A percentile compares a stretch with the other conserved stretches of the same genome.
These are phyloP conservation scores for Pseudochaenichthys georgianus DNA, from an alignment of 2,797 vertebrate genomes.

Conservation along the genomic window DNA sequence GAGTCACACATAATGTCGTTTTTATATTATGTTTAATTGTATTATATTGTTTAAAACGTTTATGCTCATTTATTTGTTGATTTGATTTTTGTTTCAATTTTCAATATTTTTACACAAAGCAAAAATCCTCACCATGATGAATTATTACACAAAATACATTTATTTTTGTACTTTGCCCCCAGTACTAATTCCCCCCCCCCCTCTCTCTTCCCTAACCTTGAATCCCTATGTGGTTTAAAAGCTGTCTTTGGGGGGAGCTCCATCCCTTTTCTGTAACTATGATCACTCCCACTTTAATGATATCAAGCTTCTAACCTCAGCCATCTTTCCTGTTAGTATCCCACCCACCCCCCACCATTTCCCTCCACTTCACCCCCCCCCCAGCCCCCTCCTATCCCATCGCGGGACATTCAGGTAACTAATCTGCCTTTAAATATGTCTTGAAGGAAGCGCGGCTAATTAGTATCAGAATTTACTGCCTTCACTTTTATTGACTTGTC, in stretches of 20 bases:
- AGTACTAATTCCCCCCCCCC: neutral
- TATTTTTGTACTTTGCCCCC: neutral
- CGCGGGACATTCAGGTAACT: slow-evolving; percentile 97
- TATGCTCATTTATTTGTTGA: neutral
- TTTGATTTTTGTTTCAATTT: neutral
- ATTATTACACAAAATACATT: neutral
- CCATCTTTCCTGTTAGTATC: slow-evolving; percentile 79
- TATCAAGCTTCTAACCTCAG: slow-evolving; percentile 78
- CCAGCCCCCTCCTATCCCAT: slow-evolving; percentile 88
- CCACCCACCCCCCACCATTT: slow-evolving; percentile 63
- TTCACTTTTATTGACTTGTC: slow-evolving; percentile 99
- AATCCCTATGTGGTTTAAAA: slow-evolving; percentile 35
- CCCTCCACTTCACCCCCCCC: slow-evolving; percentile 72
- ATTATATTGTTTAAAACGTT: neutral
- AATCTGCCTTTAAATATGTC: slow-evolving; percentile 99
- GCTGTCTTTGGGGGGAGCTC: slow-evolving; percentile 46
- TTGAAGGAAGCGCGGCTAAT: slow-evolving; percentile 99
- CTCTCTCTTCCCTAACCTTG: neutral
- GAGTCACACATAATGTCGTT: slow-evolving; percentile 22
- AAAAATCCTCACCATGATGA: neutral
- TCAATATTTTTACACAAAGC: no score
- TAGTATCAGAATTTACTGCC: slow-evolving; percentile 99
- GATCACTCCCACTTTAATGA: slow-evolving; percentile 78
- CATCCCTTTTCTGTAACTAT: slow-evolving; percentile 69
- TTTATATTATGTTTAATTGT: neutral